Base-by-base conservation (phyloP, 2,113 vertebrate genomes). In the Pogona vitticeps region DNA sequence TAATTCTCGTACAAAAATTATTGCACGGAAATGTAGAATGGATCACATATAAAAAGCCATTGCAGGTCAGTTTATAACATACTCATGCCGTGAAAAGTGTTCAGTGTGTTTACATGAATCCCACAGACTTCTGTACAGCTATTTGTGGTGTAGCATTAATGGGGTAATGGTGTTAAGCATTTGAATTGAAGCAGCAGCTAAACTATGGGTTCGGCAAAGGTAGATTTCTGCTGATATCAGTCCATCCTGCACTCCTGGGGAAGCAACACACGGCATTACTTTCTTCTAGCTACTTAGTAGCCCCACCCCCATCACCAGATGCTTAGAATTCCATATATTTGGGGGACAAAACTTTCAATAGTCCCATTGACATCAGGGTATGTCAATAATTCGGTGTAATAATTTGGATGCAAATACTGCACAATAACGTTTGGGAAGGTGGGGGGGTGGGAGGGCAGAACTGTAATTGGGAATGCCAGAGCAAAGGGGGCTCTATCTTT, bases 321-420 rank as follows among this genome's bases (percentile, higher is more conserved):
- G 93, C 95, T 96, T 96, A 91, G 84, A 91, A 97, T 97, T 97
- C 94, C 95, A 91, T 90, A 93, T 96, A 95, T 96, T 96, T 96
- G 94, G 85, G 94, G 88, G 89, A 92, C 90, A 94, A 94, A 91
- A 77, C 92, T 93, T 94, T 95, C 94, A 97, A 94, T 96, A 94
- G 93, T 88, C 94, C 92, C 91, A 94, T 95, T 97, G 96, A 98
- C 93, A 94, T 95, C 94, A 94, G 93, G 91, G 92, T 95, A 97
- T 97, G 94, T 91, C 94, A 96, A 96, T 96, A 97, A 97, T 97
- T 95, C 96, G 94, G 85, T 31, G 86, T 95, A 96, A 96, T 97
- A 96, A 95, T 96, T 52, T 90, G 94, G 94, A 96, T 95, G 95
- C 95, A 97, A 97, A 96, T 96, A 91, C 96, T 91, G 91, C 94